Evolutionary conservation across 2,888 invertebrate species (phyloP).

Genomic region (Agonopterix heracliana): DNA sequence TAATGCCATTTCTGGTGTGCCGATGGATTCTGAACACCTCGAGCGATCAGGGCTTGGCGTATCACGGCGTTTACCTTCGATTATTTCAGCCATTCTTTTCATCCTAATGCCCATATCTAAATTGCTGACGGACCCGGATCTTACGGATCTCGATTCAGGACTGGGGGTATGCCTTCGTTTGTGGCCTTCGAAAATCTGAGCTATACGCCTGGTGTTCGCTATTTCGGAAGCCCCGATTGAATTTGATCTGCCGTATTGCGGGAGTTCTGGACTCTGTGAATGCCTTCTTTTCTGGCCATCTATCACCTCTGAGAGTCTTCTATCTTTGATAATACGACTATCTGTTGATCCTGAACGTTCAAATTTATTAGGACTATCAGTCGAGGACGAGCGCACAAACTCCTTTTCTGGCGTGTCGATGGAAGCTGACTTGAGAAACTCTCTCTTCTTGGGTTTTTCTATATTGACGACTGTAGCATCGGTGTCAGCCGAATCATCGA

Average conservation of each 20-base stretch:
- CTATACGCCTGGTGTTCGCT: conserved; percentile 46
- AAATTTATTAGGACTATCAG: conserved; percentile 9
- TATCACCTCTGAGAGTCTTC: conserved; percentile 38
- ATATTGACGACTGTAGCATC: conserved; percentile 40
- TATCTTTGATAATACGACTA: conserved; percentile 20
- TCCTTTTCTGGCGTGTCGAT: conserved; percentile 19
- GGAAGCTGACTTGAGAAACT: conserved; percentile 10
- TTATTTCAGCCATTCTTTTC: conserved; percentile 54
- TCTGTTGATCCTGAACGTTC: conserved; percentile 19
- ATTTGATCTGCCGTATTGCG: conserved; percentile 37
- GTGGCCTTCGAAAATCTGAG: conserved; percentile 49
- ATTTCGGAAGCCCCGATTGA: conserved; percentile 45
- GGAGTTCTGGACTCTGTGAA: conserved; percentile 41
- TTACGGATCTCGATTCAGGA: conserved; percentile 35
- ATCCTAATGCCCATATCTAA: conserved; percentile 48
- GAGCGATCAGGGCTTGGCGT: conserved; percentile 45
- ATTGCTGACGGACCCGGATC: conserved; percentile 39
- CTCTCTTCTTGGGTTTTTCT: conserved; percentile 15
- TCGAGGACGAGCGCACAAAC: conserved; percentile 20
- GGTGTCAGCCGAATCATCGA: conserved; percentile 49
- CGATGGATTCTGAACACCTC: conserved; percentile 41
- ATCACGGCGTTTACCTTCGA: conserved; percentile 48
- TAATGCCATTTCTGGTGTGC: conserved; percentile 49
- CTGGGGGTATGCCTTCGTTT: conserved; percentile 49
- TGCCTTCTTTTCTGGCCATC: conserved; percentile 29